Evolutionary conservation across 2,888 invertebrate species (phyloP), one percentile per base, ranked within the genome.

Genomic region (Crossocerus cetratus): DNA sequence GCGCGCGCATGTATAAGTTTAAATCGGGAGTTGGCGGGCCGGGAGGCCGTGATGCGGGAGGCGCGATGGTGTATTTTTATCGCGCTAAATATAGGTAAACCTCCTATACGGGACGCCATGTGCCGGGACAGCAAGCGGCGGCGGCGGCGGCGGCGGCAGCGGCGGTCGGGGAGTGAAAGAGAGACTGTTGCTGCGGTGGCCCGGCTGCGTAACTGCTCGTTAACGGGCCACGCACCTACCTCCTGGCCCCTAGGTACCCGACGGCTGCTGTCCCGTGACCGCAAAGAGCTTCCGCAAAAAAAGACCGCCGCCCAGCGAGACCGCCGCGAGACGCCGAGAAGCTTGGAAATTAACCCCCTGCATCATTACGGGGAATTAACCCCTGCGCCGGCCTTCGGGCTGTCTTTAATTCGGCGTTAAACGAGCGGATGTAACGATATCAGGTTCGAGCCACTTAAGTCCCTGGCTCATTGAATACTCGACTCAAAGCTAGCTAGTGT

Each of bases 21-120:
- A 89, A 88, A 87, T 88, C 85, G 86, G 89, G 89, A 89, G 83
- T 86, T 86, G 86, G 83, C 87, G 86, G 87, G 83, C 88, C 87
- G 85, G 89, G 89, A 88, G 90, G 86, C 86, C 87, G 87, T 86
- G 84, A 87, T 87, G 89, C 89, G 89, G 90, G 90, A 89, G 89
- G 87, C 87, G 84, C 86, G 85, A 88, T 86, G 86, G 84, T 32
- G 32, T 90, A 90, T 90, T 90, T 90, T 89, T 89, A 89, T 89
- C 89, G 85, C 72, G 83, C 87, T 90, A 89, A 89, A 89, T 89
- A 89, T 90, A 89, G 86, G 83, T 77, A 86, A 87, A 88, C 86
- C 87, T 86, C 84, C 82, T 85, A 84, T 86, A 85, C 84, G 84
- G 82, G 86, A 86, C 84, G 86, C 87, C 86, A 86, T 32, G 32